Base-by-base conservation (phyloP, 92 coral and sea anemone species). In the Epizoanthus fatuus region DNA sequence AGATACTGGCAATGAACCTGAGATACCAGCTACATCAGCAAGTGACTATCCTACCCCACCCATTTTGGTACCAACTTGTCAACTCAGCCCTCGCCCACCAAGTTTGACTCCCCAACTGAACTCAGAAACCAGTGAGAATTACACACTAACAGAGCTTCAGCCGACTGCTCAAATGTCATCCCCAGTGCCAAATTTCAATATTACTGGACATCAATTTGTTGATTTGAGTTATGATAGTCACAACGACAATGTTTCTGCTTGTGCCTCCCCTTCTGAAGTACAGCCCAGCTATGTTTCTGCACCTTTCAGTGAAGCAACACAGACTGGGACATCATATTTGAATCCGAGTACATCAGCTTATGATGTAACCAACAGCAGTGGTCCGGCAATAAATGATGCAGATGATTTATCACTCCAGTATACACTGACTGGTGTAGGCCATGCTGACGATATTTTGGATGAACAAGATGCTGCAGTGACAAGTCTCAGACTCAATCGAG, bases 401-500 rank as follows among this genome's bases (percentile, higher is more conserved):
- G 15, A n/a, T 3, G 22, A 37, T 16, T 58, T 75, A 25, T 57
- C 69, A 40, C 55, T 8, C 49, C 81, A 39, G 16, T 39, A 40
- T 42, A 6, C 71, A 49, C 6, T 66, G 72, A 66, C 14, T 40
- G 38, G 29, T 60, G 49, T 60, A 20, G 15, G 40, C 38, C n/a
- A 0, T 12, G 2, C 63, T 58, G 69, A 60, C 45, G 56, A 44
- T 77, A 69, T 59, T 47, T 77, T 77, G 16, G 70, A 8, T 20
- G 59, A 19, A 6, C 60, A 29, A 56, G 63, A 19, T 62, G 71
- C 38, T 77, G 71, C 65, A 19, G 82, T 59, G 47, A 77, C 20
- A 44, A 60, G 69, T 77, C 82, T 77, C 14, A 44, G 15, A 12
- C 71, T 77, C 20, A 77, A 77, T 69, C 42, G 82, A 60, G 25